Evolutionary conservation across 1,140 invertebrate genomes (phyloP).

Genomic region (Chlorops oryzae): DNA sequence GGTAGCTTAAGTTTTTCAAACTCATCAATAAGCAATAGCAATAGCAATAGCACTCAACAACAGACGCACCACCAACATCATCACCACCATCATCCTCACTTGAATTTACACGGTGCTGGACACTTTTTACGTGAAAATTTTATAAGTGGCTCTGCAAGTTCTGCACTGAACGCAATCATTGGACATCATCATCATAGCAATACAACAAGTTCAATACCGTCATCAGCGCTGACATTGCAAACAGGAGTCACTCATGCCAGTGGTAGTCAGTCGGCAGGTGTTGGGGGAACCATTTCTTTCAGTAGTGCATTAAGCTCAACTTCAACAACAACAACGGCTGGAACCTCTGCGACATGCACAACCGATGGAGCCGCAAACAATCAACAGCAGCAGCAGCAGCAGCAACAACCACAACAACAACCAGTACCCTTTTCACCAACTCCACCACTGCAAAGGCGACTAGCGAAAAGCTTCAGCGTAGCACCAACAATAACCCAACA

Average conservation of each 20-base stretch:
- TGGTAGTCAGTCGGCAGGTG: slow-evolving; percentile 40
- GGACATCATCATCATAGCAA: slow-evolving; percentile 21
- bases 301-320: slow-evolving; percentile 15
- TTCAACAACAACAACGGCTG: slow-evolving; percentile 9
- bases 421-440: slow-evolving; percentile 58
- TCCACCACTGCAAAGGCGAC: slow-evolving; percentile 71
- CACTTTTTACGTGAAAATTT: slow-evolving; percentile 42
- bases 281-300: slow-evolving; percentile 38
- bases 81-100: slow-evolving; percentile 30
- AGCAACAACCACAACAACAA: slow-evolving; percentile 16
- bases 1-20: slow-evolving; percentile 36
- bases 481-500: slow-evolving; percentile 56
- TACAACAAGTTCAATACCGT: slow-evolving; percentile 13
- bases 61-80: slow-evolving; percentile 21
- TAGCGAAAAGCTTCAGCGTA: slow-evolving; percentile 85
- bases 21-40: slow-evolving; percentile 34
- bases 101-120: slow-evolving; percentile 42
- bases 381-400: slow-evolving; percentile 12
- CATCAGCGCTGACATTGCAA: slow-evolving; percentile 19
- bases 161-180: slow-evolving; percentile 41
- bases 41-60: slow-evolving; percentile 11
- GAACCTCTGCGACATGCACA: slow-evolving; percentile 15
- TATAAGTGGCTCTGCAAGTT: slow-evolving; percentile 42
- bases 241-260: slow-evolving; percentile 26
- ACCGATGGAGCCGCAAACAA: slow-evolving; percentile 17